Evolutionary conservation across 2,888 invertebrate genomes (phyloP).

Genomic region (Drosophila anomalata): DNA sequence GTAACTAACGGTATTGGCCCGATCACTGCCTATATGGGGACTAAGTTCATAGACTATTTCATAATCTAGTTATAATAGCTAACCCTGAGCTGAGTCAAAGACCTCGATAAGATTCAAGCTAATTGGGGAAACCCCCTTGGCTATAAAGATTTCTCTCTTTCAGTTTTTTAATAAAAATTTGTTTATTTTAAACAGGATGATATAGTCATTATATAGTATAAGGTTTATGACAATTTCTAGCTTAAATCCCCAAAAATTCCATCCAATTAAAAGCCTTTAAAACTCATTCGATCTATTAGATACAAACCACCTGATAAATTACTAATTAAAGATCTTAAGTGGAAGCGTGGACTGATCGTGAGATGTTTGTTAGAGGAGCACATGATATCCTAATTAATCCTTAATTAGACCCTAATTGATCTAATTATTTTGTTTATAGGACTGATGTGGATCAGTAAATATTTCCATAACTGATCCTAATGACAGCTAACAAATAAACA

Average conservation of each 20-base stretch:
- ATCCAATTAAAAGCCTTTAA: background rate
- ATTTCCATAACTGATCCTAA: constrained; percentile 12
- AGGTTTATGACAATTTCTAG: background rate
- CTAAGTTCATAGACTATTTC: background rate
- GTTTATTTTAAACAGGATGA: no score
- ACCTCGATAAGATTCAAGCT: no score
- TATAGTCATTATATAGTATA: no score
- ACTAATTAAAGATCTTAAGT: background rate
- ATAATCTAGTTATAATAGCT: background rate
- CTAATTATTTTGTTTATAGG: constrained; percentile 38
- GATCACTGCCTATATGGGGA: background rate
- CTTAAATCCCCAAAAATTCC: background rate
- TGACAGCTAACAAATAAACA: background rate
- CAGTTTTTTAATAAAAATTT: no score
- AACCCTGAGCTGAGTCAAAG: no score
- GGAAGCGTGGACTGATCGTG: constrained; percentile 29
- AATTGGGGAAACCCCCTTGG: no score
- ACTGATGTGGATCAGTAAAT: constrained; percentile 1
- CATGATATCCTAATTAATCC: constrained; percentile 32
- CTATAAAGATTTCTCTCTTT: no score
- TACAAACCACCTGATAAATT: background rate
- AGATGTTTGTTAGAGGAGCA: constrained; percentile 8
- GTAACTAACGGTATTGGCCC: constrained; percentile 17
- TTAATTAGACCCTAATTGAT: constrained; percentile 17
- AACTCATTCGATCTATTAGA: background rate